Evolutionary conservation across 2,113 vertebrate species (phyloP), one percentile per base, ranked within the genome.

Genomic region (Psittacus erithacus): DNA sequence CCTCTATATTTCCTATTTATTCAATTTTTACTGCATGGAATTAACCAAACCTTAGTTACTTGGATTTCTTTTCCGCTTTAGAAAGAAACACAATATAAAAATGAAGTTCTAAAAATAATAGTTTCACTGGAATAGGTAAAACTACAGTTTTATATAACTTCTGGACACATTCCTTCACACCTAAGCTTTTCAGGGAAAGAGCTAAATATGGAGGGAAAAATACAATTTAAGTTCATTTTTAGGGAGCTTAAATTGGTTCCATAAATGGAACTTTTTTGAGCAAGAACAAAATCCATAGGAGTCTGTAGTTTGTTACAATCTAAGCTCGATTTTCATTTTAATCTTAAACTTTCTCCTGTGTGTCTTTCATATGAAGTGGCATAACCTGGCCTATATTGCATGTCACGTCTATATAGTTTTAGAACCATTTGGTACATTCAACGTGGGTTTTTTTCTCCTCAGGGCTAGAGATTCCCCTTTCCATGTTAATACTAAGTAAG

Each of bases 391-490:
- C 53, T 86, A 0, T 86, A 27, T 64, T 47, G 6, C 15, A n/a
- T 39, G 31, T 17, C 0, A 0, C 38, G 11, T 53, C 49, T 38
- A 1, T 77, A 7, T 23, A 12, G 29, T 43, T 47, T 49, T 38
- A 78, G 71, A 92, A 70, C 9, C 20, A 17, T 12, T 53, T 70
- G 43, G 7, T 81, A 13, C 5, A 15, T 49, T 65, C 13, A 10
- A 16, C 13, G 7, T 24, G 57, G 10, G 3, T 5, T 73, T 63
- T 65, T 41, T 94, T 62, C 1, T 70, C 7, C 43, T 69, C 7
- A 5, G 41, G 73, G 53, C 24, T 89, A 20, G 17, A 17, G 27
- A 14, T 2, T 64, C 16, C 20, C 14, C 11, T 88, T 88, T 60
- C 69, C 47, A 29, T 33, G 46, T 55, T 38, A 94, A 17, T 78